A percentile compares a stretch with the other conserved stretches of the same genome.
phyloP scores from a whole-genome alignment of 2,113 vertebrate genomes.

The Montifringilla adamsi region DNA sequence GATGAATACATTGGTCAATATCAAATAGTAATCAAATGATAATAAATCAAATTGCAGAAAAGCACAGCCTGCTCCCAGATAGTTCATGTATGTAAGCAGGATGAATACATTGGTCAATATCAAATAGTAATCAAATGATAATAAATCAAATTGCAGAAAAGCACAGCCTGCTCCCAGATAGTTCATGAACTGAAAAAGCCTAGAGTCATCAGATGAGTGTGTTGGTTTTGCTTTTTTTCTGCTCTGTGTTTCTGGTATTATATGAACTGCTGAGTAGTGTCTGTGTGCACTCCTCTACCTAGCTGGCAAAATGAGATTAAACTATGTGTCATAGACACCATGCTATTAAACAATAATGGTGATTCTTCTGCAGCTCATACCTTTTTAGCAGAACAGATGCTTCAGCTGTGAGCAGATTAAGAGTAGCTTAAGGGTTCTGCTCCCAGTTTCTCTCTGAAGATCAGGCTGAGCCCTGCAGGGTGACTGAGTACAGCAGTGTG shows the following conservation, averaged over 20 bases:
- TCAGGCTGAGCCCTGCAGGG: background rate
- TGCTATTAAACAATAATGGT: background rate
- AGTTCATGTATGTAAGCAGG: background rate
- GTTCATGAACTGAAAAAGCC: background rate
- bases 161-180: background rate
- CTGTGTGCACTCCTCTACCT: background rate
- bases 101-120: background rate
- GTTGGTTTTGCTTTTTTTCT: background rate
- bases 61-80: background rate
- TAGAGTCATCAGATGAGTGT: background rate
- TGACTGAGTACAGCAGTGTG: background rate
- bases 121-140: background rate
- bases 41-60: background rate
- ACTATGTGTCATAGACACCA: slow-evolving; percentile 1
- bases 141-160: background rate
- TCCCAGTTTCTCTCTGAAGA: background rate
- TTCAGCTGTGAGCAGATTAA: background rate
- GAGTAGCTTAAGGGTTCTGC: background rate
- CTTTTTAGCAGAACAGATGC: background rate
- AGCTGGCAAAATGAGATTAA: slow-evolving; percentile 23
- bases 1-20: background rate
- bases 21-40: background rate
- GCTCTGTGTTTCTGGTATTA: background rate
- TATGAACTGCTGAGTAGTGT: background rate
- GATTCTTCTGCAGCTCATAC: background rate